A percentile compares a stretch with the other conserved stretches of the same genome.
These are phyloP conservation scores for Aphrophora alni DNA, from an alignment of 2,888 invertebrate genomes.

Conservation along the genomic window DNA sequence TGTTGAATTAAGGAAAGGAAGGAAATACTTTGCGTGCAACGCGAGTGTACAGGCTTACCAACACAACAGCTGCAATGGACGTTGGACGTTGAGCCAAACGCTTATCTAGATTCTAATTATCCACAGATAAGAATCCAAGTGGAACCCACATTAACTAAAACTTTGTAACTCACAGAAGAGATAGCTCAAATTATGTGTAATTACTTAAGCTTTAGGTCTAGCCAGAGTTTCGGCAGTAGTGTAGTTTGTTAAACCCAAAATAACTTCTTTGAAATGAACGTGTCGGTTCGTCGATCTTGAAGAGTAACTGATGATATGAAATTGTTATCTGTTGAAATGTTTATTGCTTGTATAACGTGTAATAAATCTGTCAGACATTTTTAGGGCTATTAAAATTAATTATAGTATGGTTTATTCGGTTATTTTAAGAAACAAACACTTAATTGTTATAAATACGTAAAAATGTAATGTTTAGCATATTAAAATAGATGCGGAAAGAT, in stretches of 20 bases:
- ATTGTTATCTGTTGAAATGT: no score
- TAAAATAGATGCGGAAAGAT: no score
- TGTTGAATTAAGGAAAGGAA: neutral
- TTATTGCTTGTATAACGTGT: no score
- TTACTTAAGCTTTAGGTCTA: slow-evolving; percentile 26
- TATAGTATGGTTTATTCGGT: no score
- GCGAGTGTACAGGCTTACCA: neutral
- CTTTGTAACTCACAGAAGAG: slow-evolving; percentile 37
- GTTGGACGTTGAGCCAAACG: slow-evolving; percentile 32
- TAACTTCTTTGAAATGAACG: neutral
- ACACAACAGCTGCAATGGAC: slow-evolving; percentile 32
- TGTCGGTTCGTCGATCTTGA: no score
- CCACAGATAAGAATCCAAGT: slow-evolving; percentile 35
- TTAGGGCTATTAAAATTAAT: no score
- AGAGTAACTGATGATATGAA: no score
- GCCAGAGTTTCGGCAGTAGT: neutral
- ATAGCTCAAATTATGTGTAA: slow-evolving; percentile 29
- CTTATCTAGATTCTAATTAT: slow-evolving; percentile 37
- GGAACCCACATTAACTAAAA: slow-evolving; percentile 35
- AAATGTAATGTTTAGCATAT: no score
- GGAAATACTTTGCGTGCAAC: neutral
- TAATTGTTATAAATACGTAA: no score
- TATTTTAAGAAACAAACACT: no score
- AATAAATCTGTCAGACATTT: no score
- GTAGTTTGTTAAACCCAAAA: neutral